Conservation (phyloP, 1,140 invertebrate genomes). For the Drosophila aff. region DNA sequence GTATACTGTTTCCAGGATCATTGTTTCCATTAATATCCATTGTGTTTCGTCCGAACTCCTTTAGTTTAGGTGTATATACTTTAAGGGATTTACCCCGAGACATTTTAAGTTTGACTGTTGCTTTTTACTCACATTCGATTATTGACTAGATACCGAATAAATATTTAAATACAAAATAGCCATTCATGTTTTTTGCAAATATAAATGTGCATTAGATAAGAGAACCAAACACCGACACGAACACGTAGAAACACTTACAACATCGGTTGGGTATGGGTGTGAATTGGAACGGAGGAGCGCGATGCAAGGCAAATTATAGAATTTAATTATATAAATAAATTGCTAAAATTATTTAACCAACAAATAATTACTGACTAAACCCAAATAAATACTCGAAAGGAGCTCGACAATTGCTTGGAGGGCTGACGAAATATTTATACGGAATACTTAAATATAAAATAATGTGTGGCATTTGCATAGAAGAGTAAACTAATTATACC, state of each 20-base stretch:
- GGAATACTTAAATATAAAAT: conserved; percentile 72
- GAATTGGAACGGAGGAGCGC: conserved; percentile 35
- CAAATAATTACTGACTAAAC: conserved; percentile 57
- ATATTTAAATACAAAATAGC: conserved; percentile 73
- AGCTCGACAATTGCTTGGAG: conserved; percentile 47
- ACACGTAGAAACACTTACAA: conserved; percentile 31
- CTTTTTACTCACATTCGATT: conserved; percentile 49
- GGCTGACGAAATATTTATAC: conserved; percentile 54
- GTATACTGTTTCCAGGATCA: conserved; percentile 45
- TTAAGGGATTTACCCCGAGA: conserved; percentile 42
- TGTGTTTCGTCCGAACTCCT: conserved; percentile 13
- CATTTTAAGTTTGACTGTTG: conserved; percentile 41
- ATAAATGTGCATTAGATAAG: conserved; percentile 80
- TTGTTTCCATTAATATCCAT: conserved; percentile 28
- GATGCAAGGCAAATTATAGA: conserved; percentile 80
- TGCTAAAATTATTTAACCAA: conserved; percentile 75
- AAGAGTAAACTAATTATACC: conserved; percentile 78
- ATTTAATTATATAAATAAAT: conserved; percentile 81
- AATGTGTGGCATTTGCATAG: conserved; percentile 71
- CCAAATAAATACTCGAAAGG: conserved; percentile 60
- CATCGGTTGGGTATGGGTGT: conserved; percentile 48
- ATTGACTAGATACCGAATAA: conserved; percentile 67
- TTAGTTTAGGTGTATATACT: conserved; percentile 43
- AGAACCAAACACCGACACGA: conserved; percentile 35
- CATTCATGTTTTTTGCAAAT: conserved; percentile 82